phyloP scores from a whole-genome alignment of 53 echinoderm and acorn worm species.

The Antedon mediterranea region DNA sequence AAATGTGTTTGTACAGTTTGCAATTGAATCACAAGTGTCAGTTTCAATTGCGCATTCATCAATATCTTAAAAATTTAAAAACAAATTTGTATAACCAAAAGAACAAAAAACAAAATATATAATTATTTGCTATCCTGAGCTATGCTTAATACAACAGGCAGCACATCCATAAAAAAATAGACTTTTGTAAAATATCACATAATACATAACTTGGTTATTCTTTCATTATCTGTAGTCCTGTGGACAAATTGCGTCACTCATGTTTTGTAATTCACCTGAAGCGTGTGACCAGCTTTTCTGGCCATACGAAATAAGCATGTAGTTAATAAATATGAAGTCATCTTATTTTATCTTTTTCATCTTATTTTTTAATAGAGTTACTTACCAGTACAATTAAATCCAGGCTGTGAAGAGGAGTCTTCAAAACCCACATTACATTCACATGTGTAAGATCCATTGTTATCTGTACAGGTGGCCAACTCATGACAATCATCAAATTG shows the following conservation, averaged over 20 bases:
- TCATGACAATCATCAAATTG: not conserved
- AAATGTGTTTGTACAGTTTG: not conserved
- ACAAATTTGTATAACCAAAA: not conserved
- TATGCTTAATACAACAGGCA: too few species aligned
- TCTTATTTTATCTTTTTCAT: not conserved
- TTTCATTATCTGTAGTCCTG: too few species aligned
- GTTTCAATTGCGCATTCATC: not conserved
- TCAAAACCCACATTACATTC: not conserved
- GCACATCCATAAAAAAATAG: too few species aligned
- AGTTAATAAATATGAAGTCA: too few species aligned
- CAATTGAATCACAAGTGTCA: not conserved
- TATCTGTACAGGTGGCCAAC: not conserved
- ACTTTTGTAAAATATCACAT: too few species aligned
- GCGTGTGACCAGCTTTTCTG: too few species aligned
- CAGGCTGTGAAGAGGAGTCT: too few species aligned
- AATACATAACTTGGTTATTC: too few species aligned
- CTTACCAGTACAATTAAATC: not conserved
- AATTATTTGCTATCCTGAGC: too few species aligned
- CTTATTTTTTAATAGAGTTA: not conserved
- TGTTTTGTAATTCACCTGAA: too few species aligned
- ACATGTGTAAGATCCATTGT: slow-evolving; percentile 1
- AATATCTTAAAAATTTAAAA: not conserved
- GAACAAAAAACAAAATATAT: not conserved
- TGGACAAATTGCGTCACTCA: too few species aligned
- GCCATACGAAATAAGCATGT: too few species aligned